Conservation (phyloP, 1,140 invertebrate species). For the Daktulosphaira vitifoliae region DNA sequence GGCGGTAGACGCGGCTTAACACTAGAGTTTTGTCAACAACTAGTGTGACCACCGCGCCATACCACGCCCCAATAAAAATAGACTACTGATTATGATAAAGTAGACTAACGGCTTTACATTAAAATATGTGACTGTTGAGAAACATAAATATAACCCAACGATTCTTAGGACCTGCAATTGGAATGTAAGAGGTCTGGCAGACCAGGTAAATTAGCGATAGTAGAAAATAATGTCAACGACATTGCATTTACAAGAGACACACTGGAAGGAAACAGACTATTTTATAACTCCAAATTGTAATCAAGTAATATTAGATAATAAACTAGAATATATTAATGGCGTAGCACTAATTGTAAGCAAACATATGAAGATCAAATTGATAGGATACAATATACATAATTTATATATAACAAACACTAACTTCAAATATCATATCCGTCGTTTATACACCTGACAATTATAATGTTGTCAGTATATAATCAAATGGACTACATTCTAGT, state of each 20-base stretch:
- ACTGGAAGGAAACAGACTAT: constrained; percentile 17
- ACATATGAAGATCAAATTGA: not conserved
- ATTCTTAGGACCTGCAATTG: no score
- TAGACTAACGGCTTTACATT: no score
- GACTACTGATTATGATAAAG: no score
- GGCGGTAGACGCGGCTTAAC: no score
- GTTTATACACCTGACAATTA: constrained; percentile 37
- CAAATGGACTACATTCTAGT: constrained; percentile 36
- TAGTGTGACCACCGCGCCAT: no score
- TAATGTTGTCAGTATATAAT: constrained; percentile 35
- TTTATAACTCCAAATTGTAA: not conserved
- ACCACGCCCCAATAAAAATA: no score
- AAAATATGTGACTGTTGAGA: no score
- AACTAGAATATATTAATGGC: not conserved
- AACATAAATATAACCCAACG: no score
- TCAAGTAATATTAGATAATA: not conserved
- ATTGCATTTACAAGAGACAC: constrained; percentile 15
- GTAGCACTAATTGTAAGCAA: not conserved
- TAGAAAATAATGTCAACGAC: not conserved
- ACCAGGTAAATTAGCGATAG: not conserved
- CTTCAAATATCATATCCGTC: constrained; percentile 36
- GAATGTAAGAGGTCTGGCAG: no score
- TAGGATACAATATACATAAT: constrained; percentile 12
- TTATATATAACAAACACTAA: constrained; percentile 32
- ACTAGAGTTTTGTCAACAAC: no score